A percentile compares a stretch with the other conserved stretches of the same genome.
Conservation (phyloP, 2,797 vertebrate genomes). For the Enteromius mattozi region DNA sequence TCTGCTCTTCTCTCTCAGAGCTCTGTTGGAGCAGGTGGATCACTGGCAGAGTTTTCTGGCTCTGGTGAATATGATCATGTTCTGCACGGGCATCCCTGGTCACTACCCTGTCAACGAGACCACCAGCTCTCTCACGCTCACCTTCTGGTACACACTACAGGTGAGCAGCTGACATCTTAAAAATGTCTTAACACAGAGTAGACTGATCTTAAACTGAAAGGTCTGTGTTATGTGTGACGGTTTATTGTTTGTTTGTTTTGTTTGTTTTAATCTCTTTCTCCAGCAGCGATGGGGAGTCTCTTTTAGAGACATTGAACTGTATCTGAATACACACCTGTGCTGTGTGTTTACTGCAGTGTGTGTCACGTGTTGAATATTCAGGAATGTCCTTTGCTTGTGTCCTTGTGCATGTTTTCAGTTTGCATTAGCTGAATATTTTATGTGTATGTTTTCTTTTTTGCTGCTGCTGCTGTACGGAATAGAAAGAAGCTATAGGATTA, state of each 20-base stretch:
- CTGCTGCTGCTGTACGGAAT: background rate
- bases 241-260: background rate
- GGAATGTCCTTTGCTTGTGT: background rate
- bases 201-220: background rate
- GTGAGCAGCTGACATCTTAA: slow-evolving; percentile 68
- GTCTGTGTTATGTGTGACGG: background rate
- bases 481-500: background rate
- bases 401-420: background rate
- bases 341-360: background rate
- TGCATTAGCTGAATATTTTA: background rate
- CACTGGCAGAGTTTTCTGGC: slow-evolving; percentile 98
- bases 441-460: background rate
- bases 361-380: background rate
- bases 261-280: background rate
- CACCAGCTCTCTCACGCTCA: slow-evolving; percentile 96
- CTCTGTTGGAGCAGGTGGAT: slow-evolving; percentile 94
- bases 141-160: slow-evolving; percentile 98
- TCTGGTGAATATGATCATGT: slow-evolving; percentile 99
- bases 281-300: background rate
- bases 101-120: slow-evolving; percentile 98
- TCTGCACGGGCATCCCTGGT: slow-evolving; percentile 96
- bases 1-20: slow-evolving; percentile 72
- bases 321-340: slow-evolving; percentile 11
- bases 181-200: background rate
- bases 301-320: slow-evolving; percentile 6